Percentiles rank a stretch among this genome's conserved stretches.
Evolutionary conservation across 2,113 vertebrate genomes (phyloP).

Genomic region (Dunckerocampus dactyliophorus): DNA sequence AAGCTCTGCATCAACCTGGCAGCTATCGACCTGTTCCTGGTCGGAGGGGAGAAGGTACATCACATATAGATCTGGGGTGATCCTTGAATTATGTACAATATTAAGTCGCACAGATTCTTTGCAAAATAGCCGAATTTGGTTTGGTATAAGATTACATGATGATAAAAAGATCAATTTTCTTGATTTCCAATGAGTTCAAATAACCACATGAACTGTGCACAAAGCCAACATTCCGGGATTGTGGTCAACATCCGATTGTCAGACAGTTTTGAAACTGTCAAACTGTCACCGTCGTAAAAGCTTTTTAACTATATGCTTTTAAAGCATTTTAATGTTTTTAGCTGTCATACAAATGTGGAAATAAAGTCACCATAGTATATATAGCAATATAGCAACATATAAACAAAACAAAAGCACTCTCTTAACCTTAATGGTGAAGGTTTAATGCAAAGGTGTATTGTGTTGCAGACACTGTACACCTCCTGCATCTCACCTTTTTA

Average conservation of each 20-base stretch:
- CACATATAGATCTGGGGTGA: neutral
- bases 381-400: neutral
- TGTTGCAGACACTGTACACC: no score
- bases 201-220: no score
- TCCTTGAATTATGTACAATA: neutral
- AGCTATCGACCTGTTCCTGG: conserved; percentile 91
- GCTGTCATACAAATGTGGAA: neutral
- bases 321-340: neutral
- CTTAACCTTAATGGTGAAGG: neutral
- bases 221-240: no score
- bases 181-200: neutral
- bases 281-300: neutral
- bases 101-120: neutral
- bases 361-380: neutral
- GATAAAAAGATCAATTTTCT: neutral
- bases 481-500: no score
- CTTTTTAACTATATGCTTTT: no score
- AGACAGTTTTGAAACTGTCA: no score
- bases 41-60: conserved; percentile 93
- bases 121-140: neutral
- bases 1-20: conserved; percentile 90
- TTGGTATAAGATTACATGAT: neutral
- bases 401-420: neutral
- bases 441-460: neutral
- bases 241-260: no score